Evolutionary conservation across 2,113 vertebrate genomes (phyloP), one percentile per base, ranked within the genome.

Genomic region (Oenanthe melanoleuca): DNA sequence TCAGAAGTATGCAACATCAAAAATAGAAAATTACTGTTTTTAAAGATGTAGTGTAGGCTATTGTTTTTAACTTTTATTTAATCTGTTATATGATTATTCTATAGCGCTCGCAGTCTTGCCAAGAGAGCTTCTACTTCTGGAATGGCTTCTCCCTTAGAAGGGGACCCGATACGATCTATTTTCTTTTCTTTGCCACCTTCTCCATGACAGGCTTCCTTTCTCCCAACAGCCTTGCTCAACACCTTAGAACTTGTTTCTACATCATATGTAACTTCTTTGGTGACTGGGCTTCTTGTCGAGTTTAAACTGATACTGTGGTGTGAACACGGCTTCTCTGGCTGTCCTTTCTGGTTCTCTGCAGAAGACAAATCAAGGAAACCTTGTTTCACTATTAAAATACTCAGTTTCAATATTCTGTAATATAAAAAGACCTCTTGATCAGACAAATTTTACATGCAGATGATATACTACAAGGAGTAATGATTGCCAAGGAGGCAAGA

Each of bases 51-150:
- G 87, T 94, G 80, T 85, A 85, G 87, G 75, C 87, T 79, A 83
- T 45, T 50, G 74, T 15, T 85, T 94, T 92, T 75, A 74, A 64
- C 61, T 95, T 92, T 91, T 82, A 66, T 85, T 96, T 94, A 94
- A 96, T 89, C 61, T 94, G 90, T 89, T 83, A 75, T 56, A 82
- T 61, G 71, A 79, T 92, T 80, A 86, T 75, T 96, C 98, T 98
- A 99, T 66, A 99, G 97, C 28, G 99, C 98, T 96, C 99, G 98
- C 81, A 99, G 98, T 97, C 98, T 98, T 86, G 99, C 98, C 90
- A 99, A 98, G 28, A 99, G 98, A 95, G 99, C 98, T 97, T 99
- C 99, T 25, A 99, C 98, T 96, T 99, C 99, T 19, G 98, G 97
- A 95, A 98, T 91, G 24, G 97, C 88, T 95, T 99, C 98, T 47